These are phyloP conservation scores for Ambastaia sidthimunki DNA, from an alignment of 2,797 vertebrate species.

Conservation along the genomic window DNA sequence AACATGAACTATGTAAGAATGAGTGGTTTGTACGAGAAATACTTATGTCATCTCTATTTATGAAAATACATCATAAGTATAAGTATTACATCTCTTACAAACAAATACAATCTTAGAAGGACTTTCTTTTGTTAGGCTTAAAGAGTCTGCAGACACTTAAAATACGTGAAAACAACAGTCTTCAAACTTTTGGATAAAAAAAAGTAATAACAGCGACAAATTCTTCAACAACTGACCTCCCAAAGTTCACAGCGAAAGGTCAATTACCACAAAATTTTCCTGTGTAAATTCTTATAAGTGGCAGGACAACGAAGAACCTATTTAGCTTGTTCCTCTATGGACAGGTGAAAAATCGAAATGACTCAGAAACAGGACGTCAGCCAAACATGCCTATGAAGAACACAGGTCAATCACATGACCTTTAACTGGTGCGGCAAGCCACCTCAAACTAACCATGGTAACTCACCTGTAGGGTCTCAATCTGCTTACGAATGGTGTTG, in stretches of 20 bases:
- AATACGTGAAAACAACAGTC: too few species aligned
- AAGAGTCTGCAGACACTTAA: too few species aligned
- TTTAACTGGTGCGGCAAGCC: conserved; percentile 1
- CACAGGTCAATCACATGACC: conserved; percentile 45
- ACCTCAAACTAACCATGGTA: conserved; percentile 49
- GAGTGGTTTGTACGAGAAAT: not conserved
- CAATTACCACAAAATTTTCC: not conserved
- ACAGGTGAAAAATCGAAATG: not conserved
- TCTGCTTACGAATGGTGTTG: conserved; percentile 99
- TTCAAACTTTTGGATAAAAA: too few species aligned
- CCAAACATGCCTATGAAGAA: conserved; percentile 26
- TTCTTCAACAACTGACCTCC: not conserved
- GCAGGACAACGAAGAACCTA: not conserved
- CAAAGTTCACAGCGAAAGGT: too few species aligned
- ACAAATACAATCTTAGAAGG: too few species aligned
- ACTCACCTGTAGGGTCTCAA: conserved; percentile 99
- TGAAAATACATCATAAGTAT: too few species aligned
- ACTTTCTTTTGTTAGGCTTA: too few species aligned
- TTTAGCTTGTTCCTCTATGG: not conserved
- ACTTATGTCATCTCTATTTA: too few species aligned
- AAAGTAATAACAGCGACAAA: too few species aligned
- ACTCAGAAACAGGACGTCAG: not conserved
- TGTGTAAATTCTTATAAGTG: not conserved
- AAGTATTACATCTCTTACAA: too few species aligned
- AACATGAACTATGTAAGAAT: not conserved